Percentiles rank a stretch among this genome's conserved stretches.
Conservation (phyloP, 1,140 invertebrate genomes). For the Geopemphigus sp. region DNA sequence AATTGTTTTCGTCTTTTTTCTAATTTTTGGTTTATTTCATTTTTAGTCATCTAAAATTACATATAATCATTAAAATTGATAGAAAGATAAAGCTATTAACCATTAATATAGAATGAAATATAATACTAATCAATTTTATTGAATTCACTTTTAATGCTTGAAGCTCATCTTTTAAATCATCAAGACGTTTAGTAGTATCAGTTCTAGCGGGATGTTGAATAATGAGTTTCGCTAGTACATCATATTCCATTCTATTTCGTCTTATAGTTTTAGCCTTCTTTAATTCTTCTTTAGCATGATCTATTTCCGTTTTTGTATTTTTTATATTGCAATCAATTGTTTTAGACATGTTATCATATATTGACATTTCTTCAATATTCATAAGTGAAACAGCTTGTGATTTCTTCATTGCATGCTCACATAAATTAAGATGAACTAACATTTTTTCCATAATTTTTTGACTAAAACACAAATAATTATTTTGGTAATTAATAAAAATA, state of each 20-base stretch:
- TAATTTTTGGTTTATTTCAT: conserved; percentile 72
- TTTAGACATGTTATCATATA: conserved; percentile 76
- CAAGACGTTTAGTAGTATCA: conserved; percentile 74
- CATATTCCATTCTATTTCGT: conserved; percentile 89
- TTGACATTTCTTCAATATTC: conserved; percentile 78
- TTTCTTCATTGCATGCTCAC: conserved; percentile 84
- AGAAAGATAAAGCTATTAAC: too few species aligned
- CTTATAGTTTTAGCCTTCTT: conserved; percentile 77
- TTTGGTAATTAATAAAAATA: not conserved
- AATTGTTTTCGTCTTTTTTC: conserved; percentile 83
- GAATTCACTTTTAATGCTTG: conserved; percentile 60
- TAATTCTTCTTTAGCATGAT: conserved; percentile 66
- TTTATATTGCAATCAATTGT: conserved; percentile 76
- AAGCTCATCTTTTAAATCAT: conserved; percentile 73
- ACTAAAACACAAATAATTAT: conserved; percentile 12
- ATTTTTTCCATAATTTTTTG: conserved; percentile 17
- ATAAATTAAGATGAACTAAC: conserved; percentile 55
- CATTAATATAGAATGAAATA: too few species aligned
- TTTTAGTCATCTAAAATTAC: conserved; percentile 64
- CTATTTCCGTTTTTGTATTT: conserved; percentile 72
- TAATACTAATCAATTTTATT: not conserved
- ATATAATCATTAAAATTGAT: not conserved
- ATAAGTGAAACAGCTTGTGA: conserved; percentile 76
- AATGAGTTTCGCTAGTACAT: conserved; percentile 86
- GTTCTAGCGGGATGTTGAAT: conserved; percentile 84